Percentiles rank a stretch among this genome's conserved stretches.
phyloP scores from a whole-genome alignment of 2,888 invertebrate genomes.

The Lithophane semibrunnea region DNA sequence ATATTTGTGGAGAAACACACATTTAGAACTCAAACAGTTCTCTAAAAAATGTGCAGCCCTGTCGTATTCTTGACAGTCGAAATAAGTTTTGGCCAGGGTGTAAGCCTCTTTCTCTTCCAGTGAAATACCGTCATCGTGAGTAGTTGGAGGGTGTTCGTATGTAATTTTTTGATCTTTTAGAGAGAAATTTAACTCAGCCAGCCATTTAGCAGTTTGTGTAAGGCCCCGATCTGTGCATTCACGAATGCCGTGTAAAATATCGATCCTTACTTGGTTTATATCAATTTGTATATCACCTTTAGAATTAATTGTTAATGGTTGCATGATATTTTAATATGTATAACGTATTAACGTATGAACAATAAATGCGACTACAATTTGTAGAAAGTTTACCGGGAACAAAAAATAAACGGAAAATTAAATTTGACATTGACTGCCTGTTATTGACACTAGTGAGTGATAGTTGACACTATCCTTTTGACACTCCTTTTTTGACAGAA shows the following conservation, averaged over 20 bases:
- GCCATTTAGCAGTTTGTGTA: constrained; percentile 96
- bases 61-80: constrained; percentile 97
- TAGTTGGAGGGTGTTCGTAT: constrained; percentile 86
- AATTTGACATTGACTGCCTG: constrained; percentile 24
- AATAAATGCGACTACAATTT: constrained; percentile 13
- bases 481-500: background rate
- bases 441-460: background rate
- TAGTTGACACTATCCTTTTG: background rate
- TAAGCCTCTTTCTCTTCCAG: constrained; percentile 93
- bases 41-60: constrained; percentile 95
- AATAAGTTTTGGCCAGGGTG: constrained; percentile 95
- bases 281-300: constrained; percentile 86
- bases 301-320: constrained; percentile 78
- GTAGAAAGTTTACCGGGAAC: constrained; percentile 20
- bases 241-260: constrained; percentile 83
- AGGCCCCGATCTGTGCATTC: constrained; percentile 96
- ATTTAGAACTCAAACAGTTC: constrained; percentile 92
- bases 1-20: constrained; percentile 96
- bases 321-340: constrained; percentile 69
- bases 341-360: constrained; percentile 17
- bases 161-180: constrained; percentile 92
- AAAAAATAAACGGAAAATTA: constrained; percentile 32
- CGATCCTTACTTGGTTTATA: constrained; percentile 84
- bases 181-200: constrained; percentile 95
- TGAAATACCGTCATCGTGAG: constrained; percentile 84